Percentiles rank a stretch among this genome's conserved stretches.
phyloP scores from a whole-genome alignment of 1,140 invertebrate genomes.

The Carposina sasakii region DNA sequence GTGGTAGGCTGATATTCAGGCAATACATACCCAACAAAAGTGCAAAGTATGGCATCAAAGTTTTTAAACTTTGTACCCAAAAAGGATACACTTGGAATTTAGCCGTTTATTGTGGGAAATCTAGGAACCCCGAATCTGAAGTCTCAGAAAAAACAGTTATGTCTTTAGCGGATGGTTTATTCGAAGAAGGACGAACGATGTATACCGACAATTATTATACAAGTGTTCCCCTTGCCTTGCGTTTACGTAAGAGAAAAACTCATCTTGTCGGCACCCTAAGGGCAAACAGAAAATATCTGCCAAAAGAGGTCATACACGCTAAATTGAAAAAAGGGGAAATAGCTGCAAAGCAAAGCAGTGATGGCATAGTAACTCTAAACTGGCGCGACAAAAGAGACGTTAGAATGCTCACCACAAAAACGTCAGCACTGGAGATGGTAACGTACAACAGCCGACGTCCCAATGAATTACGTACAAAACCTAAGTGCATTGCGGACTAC shows the following conservation, averaged over 20 bases:
- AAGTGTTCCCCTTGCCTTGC: slow-evolving; percentile 15
- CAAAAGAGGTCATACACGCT: slow-evolving; percentile 10
- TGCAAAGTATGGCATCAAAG: slow-evolving; percentile 17
- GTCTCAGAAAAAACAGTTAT: slow-evolving; percentile 8
- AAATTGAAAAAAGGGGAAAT: slow-evolving; percentile 25
- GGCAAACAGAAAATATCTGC: slow-evolving; percentile 14
- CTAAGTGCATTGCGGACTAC: slow-evolving; percentile 25
- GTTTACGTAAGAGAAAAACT: slow-evolving; percentile 9
- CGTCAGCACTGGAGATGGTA: too few species aligned
- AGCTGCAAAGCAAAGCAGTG: slow-evolving; percentile 11
- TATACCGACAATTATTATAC: slow-evolving; percentile 16
- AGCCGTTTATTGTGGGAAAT: slow-evolving; percentile 10
- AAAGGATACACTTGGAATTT: slow-evolving; percentile 14
- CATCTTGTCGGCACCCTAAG: slow-evolving; percentile 15
- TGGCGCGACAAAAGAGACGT: slow-evolving; percentile 32
- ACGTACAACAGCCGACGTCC: too few species aligned
- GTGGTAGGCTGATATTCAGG: slow-evolving; percentile 7
- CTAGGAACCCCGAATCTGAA: slow-evolving; percentile 2
- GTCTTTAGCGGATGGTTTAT: not conserved
- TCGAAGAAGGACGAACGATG: slow-evolving; percentile 8
- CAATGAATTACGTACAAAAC: too few species aligned
- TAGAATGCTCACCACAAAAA: slow-evolving; percentile 25
- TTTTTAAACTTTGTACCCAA: slow-evolving; percentile 12
- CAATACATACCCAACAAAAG: slow-evolving; percentile 11
- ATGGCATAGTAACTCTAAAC: slow-evolving; percentile 20